phyloP scores from a whole-genome alignment of 2,797 vertebrate genomes.

The Luscinia megarhynchos region DNA sequence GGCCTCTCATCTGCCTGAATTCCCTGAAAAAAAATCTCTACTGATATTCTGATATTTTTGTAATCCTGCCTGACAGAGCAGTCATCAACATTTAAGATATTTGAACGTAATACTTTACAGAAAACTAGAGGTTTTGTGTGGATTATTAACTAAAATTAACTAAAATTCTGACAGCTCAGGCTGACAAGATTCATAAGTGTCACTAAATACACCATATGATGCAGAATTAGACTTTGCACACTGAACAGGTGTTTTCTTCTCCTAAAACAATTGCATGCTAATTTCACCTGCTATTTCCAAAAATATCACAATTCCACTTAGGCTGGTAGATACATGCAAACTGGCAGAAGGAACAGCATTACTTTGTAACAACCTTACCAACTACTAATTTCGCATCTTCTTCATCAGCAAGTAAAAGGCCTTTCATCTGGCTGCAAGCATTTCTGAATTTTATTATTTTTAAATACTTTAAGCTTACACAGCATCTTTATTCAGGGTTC shows the following conservation, averaged over 20 bases:
- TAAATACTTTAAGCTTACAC: conserved; percentile 42
- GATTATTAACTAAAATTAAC: neutral
- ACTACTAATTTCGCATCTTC: neutral
- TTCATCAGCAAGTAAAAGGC: conserved; percentile 34
- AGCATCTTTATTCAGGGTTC: conserved; percentile 42
- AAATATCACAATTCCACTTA: neutral
- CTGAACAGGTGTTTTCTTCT: neutral
- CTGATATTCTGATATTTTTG: neutral
- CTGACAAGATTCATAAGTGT: neutral
- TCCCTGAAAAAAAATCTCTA: neutral
- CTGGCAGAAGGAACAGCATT: neutral
- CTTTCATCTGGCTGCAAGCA: conserved; percentile 50
- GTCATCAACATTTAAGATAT: neutral
- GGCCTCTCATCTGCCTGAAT: neutral
- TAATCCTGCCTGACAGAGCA: neutral
- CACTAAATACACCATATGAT: neutral
- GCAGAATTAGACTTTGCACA: neutral
- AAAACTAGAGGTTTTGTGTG: neutral
- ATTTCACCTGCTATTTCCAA: neutral
- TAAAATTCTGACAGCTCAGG: neutral
- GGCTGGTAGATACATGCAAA: neutral
- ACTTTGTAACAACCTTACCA: neutral
- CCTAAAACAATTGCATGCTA: neutral
- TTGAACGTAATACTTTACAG: neutral
- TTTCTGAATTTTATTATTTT: conserved; percentile 45